Conservation (phyloP, 2,797 vertebrate species). For the Cephalopachus bancanus region DNA sequence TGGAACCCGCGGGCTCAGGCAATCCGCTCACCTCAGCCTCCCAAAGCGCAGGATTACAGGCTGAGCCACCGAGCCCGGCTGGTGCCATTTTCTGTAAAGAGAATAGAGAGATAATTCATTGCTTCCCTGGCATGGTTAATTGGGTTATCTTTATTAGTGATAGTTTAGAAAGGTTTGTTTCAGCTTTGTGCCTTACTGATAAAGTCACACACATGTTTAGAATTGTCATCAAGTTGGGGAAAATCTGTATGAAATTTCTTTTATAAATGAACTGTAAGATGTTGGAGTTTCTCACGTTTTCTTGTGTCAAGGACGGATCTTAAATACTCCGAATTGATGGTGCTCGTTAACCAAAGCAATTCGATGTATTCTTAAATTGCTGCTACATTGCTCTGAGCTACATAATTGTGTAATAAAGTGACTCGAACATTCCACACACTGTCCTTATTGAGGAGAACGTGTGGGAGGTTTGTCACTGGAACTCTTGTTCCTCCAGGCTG, state of each 20-base stretch:
- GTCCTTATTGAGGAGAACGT: neutral
- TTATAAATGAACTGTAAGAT: constrained; percentile 5
- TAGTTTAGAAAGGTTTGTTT: constrained; percentile 23
- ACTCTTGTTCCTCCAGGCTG: neutral
- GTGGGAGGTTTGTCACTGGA: neutral
- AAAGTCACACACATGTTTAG: constrained; percentile 29
- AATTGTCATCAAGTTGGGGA: neutral
- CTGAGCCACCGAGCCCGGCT: too few relatives aligned
- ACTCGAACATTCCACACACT: neutral
- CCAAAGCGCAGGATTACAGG: too few relatives aligned
- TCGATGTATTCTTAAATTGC: constrained; percentile 60
- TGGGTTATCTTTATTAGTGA: constrained; percentile 10
- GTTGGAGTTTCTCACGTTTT: constrained; percentile 23
- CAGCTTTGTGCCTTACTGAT: neutral
- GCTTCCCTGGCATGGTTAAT: neutral
- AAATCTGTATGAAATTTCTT: constrained; percentile 26
- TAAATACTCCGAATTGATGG: constrained; percentile 62
- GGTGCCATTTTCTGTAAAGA: neutral
- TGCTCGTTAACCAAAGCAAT: constrained; percentile 42
- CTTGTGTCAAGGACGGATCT: neutral
- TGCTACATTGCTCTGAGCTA: constrained; percentile 28
- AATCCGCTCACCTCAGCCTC: too few relatives aligned
- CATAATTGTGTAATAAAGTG: constrained; percentile 63
- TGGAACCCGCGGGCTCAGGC: too few relatives aligned
- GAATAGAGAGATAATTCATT: neutral